Evolutionary conservation across 2,113 vertebrate genomes (phyloP), one percentile per base, ranked within the genome.

Genomic region (Chitala chitala): DNA sequence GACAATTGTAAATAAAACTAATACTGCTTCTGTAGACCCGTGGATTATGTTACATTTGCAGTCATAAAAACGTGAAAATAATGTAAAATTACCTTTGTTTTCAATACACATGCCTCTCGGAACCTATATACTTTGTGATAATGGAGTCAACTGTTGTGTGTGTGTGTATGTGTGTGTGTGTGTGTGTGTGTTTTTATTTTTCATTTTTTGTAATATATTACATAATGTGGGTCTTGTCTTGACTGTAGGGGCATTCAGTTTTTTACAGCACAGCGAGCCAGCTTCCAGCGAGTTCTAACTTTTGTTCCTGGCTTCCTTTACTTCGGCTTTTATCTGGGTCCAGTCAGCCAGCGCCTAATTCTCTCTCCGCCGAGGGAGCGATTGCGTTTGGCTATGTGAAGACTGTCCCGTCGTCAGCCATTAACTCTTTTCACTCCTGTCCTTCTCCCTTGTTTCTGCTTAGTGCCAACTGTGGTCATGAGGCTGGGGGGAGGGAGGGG

Each of bases 261-360:
- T 15, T n/a, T 15, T 36, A 31, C 15, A 26, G n/a, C 51, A 71
- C 68, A 24, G 44, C 3, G 31, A 4, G 69, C 70, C 80, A 77
- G 68, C 44, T 65, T 79, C 73, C 46, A 69, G 73, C 68, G 75
- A 73, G 70, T 22, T 69, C 46, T 70, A 54, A 74, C 83, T 73
- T 88, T 85, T 87, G 85, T 82, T 38, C 48, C 50, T 54, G 36
- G 59, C 54, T 65, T 73, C 69, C 82, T 82, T 76, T 79, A 69
- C 15, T 53, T 72, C 74, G 56, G 26, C 59, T 82, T 86, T 76
- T 90, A 84, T 89, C 86, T 76, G 36, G 80, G 73, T 81, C 82
- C 84, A 87, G 82, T 89, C 84, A 89, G 83, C 86, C 89, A 87
- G 81, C 80, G 81, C 81, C 84, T 82, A 65, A 73, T 58, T 71